Percentiles rank a stretch among this genome's conserved stretches.
Conservation (phyloP, 2,888 invertebrate species). For the Sinotaia quadrata region DNA sequence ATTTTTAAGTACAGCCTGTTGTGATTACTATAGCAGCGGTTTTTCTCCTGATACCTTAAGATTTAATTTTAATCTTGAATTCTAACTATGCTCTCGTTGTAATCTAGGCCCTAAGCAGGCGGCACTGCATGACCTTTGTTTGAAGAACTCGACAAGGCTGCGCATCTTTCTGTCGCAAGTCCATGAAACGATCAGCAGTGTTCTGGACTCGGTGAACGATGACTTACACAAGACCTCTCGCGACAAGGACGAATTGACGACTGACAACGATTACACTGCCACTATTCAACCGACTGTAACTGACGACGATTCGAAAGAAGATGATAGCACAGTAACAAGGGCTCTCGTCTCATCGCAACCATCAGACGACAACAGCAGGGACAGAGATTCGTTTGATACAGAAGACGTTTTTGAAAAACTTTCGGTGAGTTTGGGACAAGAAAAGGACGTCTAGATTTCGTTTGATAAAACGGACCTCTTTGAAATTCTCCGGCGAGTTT, state of each 20-base stretch:
- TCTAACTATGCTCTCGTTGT: neutral
- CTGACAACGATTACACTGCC: neutral
- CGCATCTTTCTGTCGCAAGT: slow-evolving; percentile 22
- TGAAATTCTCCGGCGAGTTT: neutral
- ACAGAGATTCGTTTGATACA: neutral
- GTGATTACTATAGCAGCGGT: neutral
- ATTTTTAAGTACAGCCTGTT: too few species aligned
- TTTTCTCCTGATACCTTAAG: neutral
- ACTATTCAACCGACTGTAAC: neutral
- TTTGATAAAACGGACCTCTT: too few species aligned
- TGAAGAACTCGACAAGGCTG: slow-evolving; percentile 21
- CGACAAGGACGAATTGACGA: neutral
- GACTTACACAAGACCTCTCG: neutral
- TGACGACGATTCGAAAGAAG: slow-evolving; percentile 3
- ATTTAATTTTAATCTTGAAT: too few species aligned
- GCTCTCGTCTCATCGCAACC: neutral
- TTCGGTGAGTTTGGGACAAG: neutral
- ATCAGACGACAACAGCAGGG: neutral
- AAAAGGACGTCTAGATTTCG: neutral
- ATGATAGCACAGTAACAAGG: neutral
- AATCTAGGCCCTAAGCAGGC: neutral
- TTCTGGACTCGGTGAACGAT: too few species aligned
- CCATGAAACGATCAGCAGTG: slow-evolving; percentile 16
- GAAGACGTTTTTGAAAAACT: neutral
- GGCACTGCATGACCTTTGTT: slow-evolving; percentile 14